phyloP scores from a whole-genome alignment of 2,113 vertebrate genomes.

The Numenius arquata region DNA sequence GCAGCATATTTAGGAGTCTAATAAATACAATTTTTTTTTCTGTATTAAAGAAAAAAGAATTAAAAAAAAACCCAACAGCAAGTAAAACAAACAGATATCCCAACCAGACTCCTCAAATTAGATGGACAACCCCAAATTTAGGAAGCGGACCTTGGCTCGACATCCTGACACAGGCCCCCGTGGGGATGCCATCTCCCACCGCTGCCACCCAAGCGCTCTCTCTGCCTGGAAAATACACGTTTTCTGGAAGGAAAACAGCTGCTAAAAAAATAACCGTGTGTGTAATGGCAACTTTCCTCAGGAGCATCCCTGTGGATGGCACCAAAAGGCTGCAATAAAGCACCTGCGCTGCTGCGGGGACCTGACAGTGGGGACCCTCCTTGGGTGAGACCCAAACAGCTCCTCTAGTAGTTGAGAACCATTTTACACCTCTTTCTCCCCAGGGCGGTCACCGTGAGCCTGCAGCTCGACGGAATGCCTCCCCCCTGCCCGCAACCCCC shows the following conservation, averaged over 20 bases:
- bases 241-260: neutral
- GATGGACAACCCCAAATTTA: neutral
- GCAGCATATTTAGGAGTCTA: neutral
- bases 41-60: neutral
- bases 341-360: neutral
- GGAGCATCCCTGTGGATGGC: neutral
- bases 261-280: neutral
- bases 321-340: neutral
- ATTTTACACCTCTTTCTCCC: neutral
- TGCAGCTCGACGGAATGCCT: neutral
- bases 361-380: rapidly evolving
- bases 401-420: neutral
- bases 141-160: no score
- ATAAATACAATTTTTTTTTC: neutral
- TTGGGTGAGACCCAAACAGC: neutral
- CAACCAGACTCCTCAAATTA: neutral
- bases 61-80: neutral
- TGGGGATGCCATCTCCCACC: neutral
- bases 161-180: rapidly evolving
- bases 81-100: neutral
- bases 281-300: neutral
- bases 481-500: neutral
- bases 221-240: neutral
- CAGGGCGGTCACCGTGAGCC: rapidly evolving
- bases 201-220: neutral